Evolutionary conservation across 1,140 invertebrate species (phyloP).

Genomic region (Camponotus vicinus): DNA sequence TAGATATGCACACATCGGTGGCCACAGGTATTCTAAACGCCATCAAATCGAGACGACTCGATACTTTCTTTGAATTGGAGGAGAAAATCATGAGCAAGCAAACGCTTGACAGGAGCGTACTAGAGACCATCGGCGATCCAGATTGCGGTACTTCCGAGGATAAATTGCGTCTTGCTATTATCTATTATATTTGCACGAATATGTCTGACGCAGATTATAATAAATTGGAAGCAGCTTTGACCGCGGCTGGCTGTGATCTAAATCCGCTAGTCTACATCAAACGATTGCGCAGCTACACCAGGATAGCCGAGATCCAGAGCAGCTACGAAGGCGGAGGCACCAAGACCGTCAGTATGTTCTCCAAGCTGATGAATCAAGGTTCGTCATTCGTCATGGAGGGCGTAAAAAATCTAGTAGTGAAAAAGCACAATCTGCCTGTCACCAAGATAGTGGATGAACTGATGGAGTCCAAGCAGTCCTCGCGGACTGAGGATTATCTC

Average conservation of each 20-base stretch:
- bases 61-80: conserved; percentile 98
- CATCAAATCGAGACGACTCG: conserved; percentile 96
- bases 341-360: conserved; percentile 99
- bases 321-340: conserved; percentile 97
- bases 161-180: conserved; percentile 97
- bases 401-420: conserved; percentile 99
- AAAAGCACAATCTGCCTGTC: conserved; percentile 97
- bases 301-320: conserved; percentile 90
- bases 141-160: conserved; percentile 96
- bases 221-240: conserved; percentile 92
- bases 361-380: conserved; percentile 98
- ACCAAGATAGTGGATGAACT: conserved; percentile 97
- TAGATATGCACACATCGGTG: conserved; percentile 99
- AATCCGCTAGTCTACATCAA: conserved; percentile 94
- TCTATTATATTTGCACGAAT: conserved; percentile 95
- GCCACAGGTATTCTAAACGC: conserved; percentile 97
- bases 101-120: conserved; percentile 91
- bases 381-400: conserved; percentile 99
- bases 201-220: conserved; percentile 94
- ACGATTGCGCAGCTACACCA: conserved; percentile 95
- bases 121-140: conserved; percentile 94
- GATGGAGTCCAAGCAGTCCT: conserved; percentile 93
- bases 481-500: conserved; percentile 94
- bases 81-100: conserved; percentile 98
- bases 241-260: conserved; percentile 94